Base-by-base conservation (phyloP, 2,888 invertebrate genomes). In the Drosophila maculinotata region DNA sequence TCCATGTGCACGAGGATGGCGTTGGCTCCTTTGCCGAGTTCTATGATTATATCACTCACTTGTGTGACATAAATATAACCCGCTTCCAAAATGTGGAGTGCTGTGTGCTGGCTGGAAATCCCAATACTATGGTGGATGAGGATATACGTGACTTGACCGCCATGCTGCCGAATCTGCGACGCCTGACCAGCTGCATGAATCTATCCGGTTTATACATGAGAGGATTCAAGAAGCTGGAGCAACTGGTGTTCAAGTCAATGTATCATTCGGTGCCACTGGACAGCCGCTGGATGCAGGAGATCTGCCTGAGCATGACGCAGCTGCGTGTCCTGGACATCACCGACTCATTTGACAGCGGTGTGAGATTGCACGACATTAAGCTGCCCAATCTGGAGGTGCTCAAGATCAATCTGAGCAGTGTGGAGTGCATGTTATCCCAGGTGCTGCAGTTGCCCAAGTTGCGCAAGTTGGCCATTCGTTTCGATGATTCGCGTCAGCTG, bases 331-430 rank as follows among this genome's bases (percentile, higher is more conserved):
- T 83, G 7, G 83, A 83, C 52, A 88, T 83, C 5, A 86, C 70
- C 8, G 88, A 83, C 17, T 59, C 75, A 5, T 86, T 86, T 7
- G 84, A 86, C 39, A 83, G 83, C 45, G 15, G 20, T 6, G 58
- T 83, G 0, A 57, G 81, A 0, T 45, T 83, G 8, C 5, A 66
- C 4, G 87, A 72, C 44, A 87, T 83, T 10, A 62, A 86, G 28
- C 35, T 83, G 52, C 88, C 87, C 9, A 74, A 83, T 4, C 60
- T 83, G 33, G 84, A 83, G 47, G 87, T 87, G 8, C 75, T 83
- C 25, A 87, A 83, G 39, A 74, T 83, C 51, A 83, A 83, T 33
- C 54, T 83, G 23, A 88, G 72, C 54, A 83, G 47, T 3, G 65
- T 86, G 7, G 83, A 88, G 36, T 14, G 14, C 23, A 86, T 83